A percentile compares a stretch with the other conserved stretches of the same genome.
Conservation (phyloP, 1,140 invertebrate genomes). For the Heliothis virescens region DNA sequence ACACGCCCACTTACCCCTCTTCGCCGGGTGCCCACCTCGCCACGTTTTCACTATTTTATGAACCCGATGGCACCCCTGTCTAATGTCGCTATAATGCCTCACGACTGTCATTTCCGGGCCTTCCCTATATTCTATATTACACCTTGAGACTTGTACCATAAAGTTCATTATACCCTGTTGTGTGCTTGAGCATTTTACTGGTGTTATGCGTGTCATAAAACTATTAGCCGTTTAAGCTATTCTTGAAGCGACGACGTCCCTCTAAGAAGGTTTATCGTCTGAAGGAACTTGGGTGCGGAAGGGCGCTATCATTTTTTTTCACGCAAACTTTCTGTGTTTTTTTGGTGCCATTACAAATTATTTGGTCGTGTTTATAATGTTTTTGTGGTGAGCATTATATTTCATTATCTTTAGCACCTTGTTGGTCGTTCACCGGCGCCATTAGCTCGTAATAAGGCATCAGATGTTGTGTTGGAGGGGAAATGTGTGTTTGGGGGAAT, state of each 20-base stretch:
- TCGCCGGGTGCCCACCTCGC: conserved; percentile 56
- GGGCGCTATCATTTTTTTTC: conserved; percentile 75
- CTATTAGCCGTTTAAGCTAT: conserved; percentile 85
- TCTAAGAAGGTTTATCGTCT: conserved; percentile 72
- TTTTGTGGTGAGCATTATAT: conserved; percentile 75
- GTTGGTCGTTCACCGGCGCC: conserved; percentile 60
- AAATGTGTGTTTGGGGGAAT: conserved; percentile 21
- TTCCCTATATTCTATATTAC: conserved; percentile 49
- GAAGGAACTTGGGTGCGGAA: conserved; percentile 68
- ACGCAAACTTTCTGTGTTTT: conserved; percentile 68
- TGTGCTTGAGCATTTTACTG: conserved; percentile 56
- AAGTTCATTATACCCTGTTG: conserved; percentile 57
- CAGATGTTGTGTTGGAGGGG: conserved; percentile 54
- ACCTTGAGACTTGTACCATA: conserved; percentile 60
- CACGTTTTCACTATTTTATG: conserved; percentile 71
- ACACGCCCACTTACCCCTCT: conserved; percentile 73
- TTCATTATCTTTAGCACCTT: conserved; percentile 84
- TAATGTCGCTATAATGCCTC: conserved; percentile 75
- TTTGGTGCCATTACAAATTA: conserved; percentile 79
- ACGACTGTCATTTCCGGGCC: conserved; percentile 79
- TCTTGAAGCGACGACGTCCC: conserved; percentile 78
- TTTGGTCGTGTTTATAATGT: conserved; percentile 73
- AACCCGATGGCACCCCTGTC: conserved; percentile 71
- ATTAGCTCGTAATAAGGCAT: conserved; percentile 45
- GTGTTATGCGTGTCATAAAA: conserved; percentile 84